Percentiles rank a stretch among this genome's conserved stretches.
phyloP scores from a whole-genome alignment of 2,888 invertebrate species.

The Artemia sinica region DNA sequence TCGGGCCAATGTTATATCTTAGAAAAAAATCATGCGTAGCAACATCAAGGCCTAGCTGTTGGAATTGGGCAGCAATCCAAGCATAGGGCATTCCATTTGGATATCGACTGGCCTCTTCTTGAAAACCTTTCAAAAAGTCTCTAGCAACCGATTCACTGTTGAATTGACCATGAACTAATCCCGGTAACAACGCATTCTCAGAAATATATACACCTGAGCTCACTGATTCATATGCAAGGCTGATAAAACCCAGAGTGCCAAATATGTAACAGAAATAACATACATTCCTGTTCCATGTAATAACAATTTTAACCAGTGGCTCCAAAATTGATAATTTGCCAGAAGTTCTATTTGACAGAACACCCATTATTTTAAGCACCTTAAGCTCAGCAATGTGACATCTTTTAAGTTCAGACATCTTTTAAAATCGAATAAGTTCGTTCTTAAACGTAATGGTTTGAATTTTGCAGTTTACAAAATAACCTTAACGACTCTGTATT shows the following conservation, averaged over 20 bases:
- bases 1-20: constrained; percentile 60
- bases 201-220: constrained; percentile 86
- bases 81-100: constrained; percentile 58
- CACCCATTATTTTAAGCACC: background rate
- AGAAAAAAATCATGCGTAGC: constrained; percentile 79
- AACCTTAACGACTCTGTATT: too few species aligned
- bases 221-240: constrained; percentile 56
- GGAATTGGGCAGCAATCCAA: constrained; percentile 63
- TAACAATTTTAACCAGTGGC: background rate
- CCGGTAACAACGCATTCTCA: constrained; percentile 85
- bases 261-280: constrained; percentile 43
- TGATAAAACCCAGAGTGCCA: constrained; percentile 58
- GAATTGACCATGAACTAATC: constrained; percentile 71
- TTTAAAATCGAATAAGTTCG: too few species aligned
- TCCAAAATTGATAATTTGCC: background rate
- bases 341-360: background rate
- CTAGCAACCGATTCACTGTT: constrained; percentile 48
- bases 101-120: constrained; percentile 47
- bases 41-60: constrained; percentile 66
- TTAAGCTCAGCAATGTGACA: too few species aligned
- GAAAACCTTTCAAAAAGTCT: constrained; percentile 44
- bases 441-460: too few species aligned
- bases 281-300: background rate
- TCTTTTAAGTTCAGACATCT: too few species aligned
- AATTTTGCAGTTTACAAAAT: too few species aligned